Evolutionary conservation across 1,140 invertebrate genomes (phyloP).

Genomic region (Zaprionus gabonicus): DNA sequence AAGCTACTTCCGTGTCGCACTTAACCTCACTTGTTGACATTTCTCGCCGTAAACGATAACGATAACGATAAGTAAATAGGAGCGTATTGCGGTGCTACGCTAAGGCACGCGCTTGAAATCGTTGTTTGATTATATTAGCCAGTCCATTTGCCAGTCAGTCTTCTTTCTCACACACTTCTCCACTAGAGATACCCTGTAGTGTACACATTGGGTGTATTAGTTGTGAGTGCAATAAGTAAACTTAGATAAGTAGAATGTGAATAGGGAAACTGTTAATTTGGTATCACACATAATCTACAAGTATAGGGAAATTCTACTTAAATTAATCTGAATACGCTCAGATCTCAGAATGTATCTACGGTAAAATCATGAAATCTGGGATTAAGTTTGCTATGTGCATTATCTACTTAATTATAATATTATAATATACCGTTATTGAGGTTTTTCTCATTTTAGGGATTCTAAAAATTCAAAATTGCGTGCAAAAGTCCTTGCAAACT

Average conservation of each 20-base stretch:
- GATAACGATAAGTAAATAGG: conserved; percentile 56
- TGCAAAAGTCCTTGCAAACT: too few species aligned
- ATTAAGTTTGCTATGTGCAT: too few species aligned
- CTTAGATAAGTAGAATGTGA: neutral
- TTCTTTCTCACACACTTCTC: neutral
- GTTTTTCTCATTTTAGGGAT: neutral
- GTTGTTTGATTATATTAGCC: conserved; percentile 46
- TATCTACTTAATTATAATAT: too few species aligned
- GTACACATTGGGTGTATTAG: neutral
- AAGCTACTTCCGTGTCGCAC: conserved; percentile 33
- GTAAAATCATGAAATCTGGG: too few species aligned
- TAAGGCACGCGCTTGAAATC: conserved; percentile 21
- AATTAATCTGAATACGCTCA: too few species aligned
- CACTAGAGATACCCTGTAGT: neutral
- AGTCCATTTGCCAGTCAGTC: neutral
- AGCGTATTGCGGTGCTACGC: neutral
- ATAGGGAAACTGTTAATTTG: neutral
- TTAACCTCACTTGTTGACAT: conserved; percentile 52
- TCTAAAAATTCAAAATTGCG: neutral
- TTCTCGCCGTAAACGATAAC: conserved; percentile 47
- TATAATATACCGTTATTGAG: too few species aligned
- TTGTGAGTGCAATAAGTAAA: neutral
- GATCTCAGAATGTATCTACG: too few species aligned
- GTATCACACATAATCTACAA: too few species aligned
- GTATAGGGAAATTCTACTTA: too few species aligned